Conservation (phyloP, 2,797 vertebrate genomes). For the Smutsia temminckii region DNA sequence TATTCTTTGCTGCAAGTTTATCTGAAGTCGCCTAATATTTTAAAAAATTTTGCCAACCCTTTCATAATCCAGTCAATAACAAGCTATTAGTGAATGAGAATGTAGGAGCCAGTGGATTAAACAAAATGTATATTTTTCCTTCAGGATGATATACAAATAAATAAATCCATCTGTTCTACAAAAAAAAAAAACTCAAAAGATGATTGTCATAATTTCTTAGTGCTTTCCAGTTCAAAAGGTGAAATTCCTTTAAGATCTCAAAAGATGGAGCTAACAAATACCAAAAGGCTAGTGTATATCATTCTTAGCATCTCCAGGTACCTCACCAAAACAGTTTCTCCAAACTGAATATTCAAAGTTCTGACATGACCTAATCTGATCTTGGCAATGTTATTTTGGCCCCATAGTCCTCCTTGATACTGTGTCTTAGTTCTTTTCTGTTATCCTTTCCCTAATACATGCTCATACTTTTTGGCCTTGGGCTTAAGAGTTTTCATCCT, state of each 20-base stretch:
- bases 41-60: not conserved
- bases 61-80: conserved; percentile 33
- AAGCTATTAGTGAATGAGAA: not conserved
- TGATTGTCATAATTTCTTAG: not conserved
- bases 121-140: conserved; percentile 26
- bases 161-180: not conserved
- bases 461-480: not conserved
- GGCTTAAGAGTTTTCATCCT: not conserved
- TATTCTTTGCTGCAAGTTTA: not conserved
- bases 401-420: not conserved
- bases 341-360: not conserved
- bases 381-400: not conserved
- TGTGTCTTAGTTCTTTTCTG: not conserved
- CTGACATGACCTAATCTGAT: not conserved
- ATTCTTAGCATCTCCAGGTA: not conserved
- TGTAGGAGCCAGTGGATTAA: not conserved
- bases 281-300: not conserved
- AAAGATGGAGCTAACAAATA: not conserved
- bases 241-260: not conserved
- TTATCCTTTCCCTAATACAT: not conserved
- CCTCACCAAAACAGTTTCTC: not conserved
- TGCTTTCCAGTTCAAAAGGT: not conserved
- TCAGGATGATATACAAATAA: not conserved
- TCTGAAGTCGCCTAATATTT: conserved; percentile 36
- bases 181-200: conserved; percentile 39